Evolutionary conservation across 1,140 invertebrate genomes (phyloP).

Genomic region (Atta texana): DNA sequence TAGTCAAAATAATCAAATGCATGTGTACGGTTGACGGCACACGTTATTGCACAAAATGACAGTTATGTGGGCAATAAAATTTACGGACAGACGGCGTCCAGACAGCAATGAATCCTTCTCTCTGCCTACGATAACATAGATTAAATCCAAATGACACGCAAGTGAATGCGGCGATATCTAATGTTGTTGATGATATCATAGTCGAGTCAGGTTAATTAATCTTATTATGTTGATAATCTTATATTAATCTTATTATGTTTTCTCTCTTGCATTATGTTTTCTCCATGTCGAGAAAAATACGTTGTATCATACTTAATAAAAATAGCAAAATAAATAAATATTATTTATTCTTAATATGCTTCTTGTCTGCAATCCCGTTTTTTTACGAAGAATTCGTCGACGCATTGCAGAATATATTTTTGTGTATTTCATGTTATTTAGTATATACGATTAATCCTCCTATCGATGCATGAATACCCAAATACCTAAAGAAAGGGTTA

Average conservation of each 20-base stretch:
- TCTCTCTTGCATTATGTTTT: neutral
- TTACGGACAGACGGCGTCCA: conserved; percentile 21
- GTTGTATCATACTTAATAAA: neutral
- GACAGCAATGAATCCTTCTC: conserved; percentile 39
- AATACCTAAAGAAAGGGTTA: too few species aligned
- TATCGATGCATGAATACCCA: too few species aligned
- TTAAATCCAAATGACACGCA: conserved; percentile 8
- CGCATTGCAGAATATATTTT: neutral
- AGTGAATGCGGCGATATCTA: neutral
- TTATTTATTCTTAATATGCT: neutral
- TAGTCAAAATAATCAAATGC: conserved; percentile 12
- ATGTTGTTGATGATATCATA: neutral
- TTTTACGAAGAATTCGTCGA: too few species aligned
- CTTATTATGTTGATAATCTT: neutral
- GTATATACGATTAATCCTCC: neutral
- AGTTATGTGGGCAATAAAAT: conserved; percentile 45
- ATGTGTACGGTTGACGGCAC: neutral
- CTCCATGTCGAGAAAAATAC: neutral
- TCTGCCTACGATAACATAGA: conserved; percentile 34
- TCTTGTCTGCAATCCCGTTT: too few species aligned
- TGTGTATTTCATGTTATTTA: neutral
- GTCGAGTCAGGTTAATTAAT: neutral
- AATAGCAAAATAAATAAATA: neutral
- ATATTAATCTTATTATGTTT: neutral
- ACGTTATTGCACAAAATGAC: conserved; percentile 27